These are phyloP conservation scores for Solea senegalensis DNA, from an alignment of 2,113 vertebrate species.

Conservation along the genomic window DNA sequence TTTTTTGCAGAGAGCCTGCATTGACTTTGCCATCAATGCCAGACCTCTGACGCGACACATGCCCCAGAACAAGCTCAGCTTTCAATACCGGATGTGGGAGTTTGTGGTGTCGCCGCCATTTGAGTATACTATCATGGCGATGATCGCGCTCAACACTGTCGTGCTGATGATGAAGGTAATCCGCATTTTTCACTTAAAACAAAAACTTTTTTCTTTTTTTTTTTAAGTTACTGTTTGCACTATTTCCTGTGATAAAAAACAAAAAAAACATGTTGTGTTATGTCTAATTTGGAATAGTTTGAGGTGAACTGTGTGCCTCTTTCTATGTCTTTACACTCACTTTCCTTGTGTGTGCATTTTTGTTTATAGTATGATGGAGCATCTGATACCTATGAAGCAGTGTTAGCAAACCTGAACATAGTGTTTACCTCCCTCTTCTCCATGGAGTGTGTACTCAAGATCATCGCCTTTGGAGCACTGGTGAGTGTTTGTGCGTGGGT, in stretches of 20 bases:
- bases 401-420: constrained; percentile 94
- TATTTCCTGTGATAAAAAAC: too few species aligned
- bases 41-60: constrained; percentile 94
- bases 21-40: constrained; percentile 97
- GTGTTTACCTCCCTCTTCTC: constrained; percentile 98
- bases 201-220: too few species aligned
- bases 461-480: constrained; percentile 94
- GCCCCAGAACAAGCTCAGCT: constrained; percentile 95
- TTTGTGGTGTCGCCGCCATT: constrained; percentile 97
- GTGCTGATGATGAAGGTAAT: constrained; percentile 98
- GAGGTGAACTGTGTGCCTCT: too few species aligned
- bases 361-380: constrained; percentile 81
- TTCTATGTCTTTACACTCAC: too few species aligned
- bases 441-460: constrained; percentile 95
- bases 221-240: too few species aligned
- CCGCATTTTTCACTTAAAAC: background rate
- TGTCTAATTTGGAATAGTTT: too few species aligned
- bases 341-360: constrained; percentile 13
- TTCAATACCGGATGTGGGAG: constrained; percentile 98
- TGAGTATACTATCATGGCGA: constrained; percentile 97
- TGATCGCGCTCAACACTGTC: constrained; percentile 98
- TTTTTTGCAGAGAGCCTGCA: constrained; percentile 90
- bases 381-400: constrained; percentile 85
- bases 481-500: constrained; percentile 76
- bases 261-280: too few species aligned